These are phyloP conservation scores for Lamprotornis superbus DNA, from an alignment of 2,113 vertebrate species.

Conservation along the genomic window DNA sequence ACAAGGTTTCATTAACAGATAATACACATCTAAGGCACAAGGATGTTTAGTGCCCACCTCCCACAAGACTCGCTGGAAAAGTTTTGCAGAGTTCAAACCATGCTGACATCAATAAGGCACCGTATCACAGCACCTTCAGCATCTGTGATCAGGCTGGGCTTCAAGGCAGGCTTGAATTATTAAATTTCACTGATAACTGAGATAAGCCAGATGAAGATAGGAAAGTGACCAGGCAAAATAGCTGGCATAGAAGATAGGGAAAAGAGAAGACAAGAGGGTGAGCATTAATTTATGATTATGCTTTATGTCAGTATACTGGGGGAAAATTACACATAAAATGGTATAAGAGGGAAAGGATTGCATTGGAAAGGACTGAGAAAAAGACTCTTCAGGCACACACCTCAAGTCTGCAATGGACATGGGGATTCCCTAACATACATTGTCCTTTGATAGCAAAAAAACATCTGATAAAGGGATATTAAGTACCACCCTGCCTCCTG, in stretches of 20 bases:
- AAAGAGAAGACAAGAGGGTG: neutral
- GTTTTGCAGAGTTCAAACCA: neutral
- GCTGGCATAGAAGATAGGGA: neutral
- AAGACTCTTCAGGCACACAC: neutral
- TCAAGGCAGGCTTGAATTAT: neutral
- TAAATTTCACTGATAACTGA: neutral
- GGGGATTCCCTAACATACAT: neutral
- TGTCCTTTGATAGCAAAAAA: neutral
- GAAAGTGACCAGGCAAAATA: neutral
- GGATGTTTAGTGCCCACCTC: neutral
- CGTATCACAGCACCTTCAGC: neutral
- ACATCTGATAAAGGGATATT: neutral
- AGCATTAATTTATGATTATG: neutral
- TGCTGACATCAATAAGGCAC: neutral
- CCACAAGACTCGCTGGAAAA: neutral
- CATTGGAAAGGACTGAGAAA: neutral
- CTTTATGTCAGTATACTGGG: neutral
- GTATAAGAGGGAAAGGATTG: neutral
- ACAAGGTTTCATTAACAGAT: neutral
- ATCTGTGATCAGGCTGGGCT: neutral
- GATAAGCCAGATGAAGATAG: neutral
- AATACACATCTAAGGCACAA: neutral
- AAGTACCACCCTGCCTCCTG: neutral
- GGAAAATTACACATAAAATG: neutral
- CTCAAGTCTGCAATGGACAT: neutral